These are phyloP conservation scores for Diachasma alloeum DNA, from an alignment of 1,140 invertebrate genomes.

Conservation along the genomic window DNA sequence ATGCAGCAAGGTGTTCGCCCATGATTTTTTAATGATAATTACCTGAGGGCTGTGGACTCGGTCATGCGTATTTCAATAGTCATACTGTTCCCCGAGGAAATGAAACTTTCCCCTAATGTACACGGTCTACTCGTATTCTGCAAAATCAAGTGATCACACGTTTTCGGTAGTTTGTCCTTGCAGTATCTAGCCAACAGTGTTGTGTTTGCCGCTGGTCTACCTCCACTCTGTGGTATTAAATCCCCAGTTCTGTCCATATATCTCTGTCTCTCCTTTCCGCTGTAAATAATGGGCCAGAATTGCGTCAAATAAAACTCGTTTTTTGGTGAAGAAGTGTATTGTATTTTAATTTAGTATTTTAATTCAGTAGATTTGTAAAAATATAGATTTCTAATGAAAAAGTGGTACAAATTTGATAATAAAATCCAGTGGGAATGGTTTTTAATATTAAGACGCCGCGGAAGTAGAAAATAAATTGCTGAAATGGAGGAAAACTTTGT, in stretches of 20 bases:
- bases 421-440: too few relatives aligned
- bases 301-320: background rate
- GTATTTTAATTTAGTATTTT: too few relatives aligned
- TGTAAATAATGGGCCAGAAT: constrained; percentile 34
- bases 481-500: too few relatives aligned
- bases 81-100: constrained; percentile 80
- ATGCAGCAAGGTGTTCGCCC: too few relatives aligned
- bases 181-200: constrained; percentile 81
- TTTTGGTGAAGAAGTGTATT: too few relatives aligned
- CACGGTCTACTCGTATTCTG: constrained; percentile 74
- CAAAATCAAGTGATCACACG: constrained; percentile 79
- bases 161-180: constrained; percentile 77
- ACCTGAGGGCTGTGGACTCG: constrained; percentile 85
- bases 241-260: constrained; percentile 53
- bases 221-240: constrained; percentile 61
- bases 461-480: too few relatives aligned
- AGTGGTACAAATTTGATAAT: too few relatives aligned
- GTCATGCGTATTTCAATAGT: constrained; percentile 81
- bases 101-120: constrained; percentile 81
- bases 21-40: constrained; percentile 46
- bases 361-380: too few relatives aligned
- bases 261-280: constrained; percentile 57
- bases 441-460: too few relatives aligned
- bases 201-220: constrained; percentile 71
- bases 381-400: too few relatives aligned